Evolutionary conservation across 2,113 vertebrate species (phyloP), one percentile per base, ranked within the genome.

Genomic region (Barbus barbus): DNA sequence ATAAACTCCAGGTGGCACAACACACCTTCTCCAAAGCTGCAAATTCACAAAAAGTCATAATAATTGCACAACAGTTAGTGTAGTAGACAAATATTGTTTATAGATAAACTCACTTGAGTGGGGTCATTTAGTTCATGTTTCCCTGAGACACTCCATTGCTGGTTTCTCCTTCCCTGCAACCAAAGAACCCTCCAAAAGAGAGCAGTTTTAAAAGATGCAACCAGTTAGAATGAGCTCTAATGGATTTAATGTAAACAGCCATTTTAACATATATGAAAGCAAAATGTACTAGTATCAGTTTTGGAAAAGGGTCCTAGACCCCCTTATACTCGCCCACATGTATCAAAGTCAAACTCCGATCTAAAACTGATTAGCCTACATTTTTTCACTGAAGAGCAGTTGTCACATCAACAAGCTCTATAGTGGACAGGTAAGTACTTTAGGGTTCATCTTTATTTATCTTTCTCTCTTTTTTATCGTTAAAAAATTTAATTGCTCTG

Each of bases 21-120:
- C 90, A 77, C 41, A 87, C 9, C 5, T 44, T 74, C 87, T 94
- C 90, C 36, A 95, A 73, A 33, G 89, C 95, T 96, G 88, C 14
- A 72, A 60, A 78, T 20, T 65, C 28, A 58, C 16, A 82, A 31
- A 77, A 53, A 8, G 2, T 33, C 0, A 67, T 9, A 51, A 11
- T 36, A 14, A 24, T 33, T 31, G 4, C n/a, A 44, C 22, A 5
- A 38, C n/a, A 60, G 16, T 6, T 44, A 44, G 4, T 51, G 7
- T 48, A n/a, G 33, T 36, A 36, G 33, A 28, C 1, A 20, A 1
- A 79, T 33, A 12, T n/a, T 0, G 33, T 41, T 20, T 18, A 53
- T 4, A n/a, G 9, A 33, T 33, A 58, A 75, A 87, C 83, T 72
- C 63, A 90, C 90, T 86, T 74, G 90, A 84, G 79, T 86, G 90